Evolutionary conservation across 2,113 vertebrate species (phyloP), one percentile per base, ranked within the genome.

Genomic region (Triplophysa tibetana): DNA sequence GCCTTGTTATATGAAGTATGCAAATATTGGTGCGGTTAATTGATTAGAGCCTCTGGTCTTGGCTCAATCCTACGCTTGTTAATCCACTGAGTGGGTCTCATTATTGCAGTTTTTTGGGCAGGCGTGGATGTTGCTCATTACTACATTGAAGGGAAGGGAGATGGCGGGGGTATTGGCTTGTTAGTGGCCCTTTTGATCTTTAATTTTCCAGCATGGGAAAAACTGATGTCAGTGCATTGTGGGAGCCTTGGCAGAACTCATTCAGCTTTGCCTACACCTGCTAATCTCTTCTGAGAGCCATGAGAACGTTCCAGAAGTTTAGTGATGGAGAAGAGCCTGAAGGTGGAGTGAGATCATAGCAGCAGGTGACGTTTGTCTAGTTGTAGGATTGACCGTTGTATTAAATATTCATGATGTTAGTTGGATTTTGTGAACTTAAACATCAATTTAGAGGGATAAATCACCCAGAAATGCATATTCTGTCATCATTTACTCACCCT

Each of bases 1-100:
- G 83, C 87, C 89, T 88, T 84, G 87, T 88, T 91, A 91, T 91
- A 89, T 92, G 90, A 93, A 92, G 89, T 91, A 93, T 93, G 92
- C 90, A 92, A 92, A 94, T 91, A 78, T 83, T 6, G 24, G 69
- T 60, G 78, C 85, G 88, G 86, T 88, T 92, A 90, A 91, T 92
- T 94, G 91, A 92, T 93, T 90, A 88, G 86, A 89, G 84, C 79
- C 70, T 64, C 83, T 86, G 62, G 84, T 80, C 81, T 88, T 84
- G 89, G 90, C 90, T 89, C 88, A 82, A 87, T 90, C 86, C 70
- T 81, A 75, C 60, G 81, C 88, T 90, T 33, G 85, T 91, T 93
- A 92, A 92, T 93, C 89, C 91, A 80, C 29, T 81, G 41, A 89
- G 90, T 89, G 83, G 81, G 82, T 89, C 90, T 92, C 88, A 89